Base-by-base conservation (phyloP, 2,797 vertebrate species). In the Pipistrellus kuhlii region DNA sequence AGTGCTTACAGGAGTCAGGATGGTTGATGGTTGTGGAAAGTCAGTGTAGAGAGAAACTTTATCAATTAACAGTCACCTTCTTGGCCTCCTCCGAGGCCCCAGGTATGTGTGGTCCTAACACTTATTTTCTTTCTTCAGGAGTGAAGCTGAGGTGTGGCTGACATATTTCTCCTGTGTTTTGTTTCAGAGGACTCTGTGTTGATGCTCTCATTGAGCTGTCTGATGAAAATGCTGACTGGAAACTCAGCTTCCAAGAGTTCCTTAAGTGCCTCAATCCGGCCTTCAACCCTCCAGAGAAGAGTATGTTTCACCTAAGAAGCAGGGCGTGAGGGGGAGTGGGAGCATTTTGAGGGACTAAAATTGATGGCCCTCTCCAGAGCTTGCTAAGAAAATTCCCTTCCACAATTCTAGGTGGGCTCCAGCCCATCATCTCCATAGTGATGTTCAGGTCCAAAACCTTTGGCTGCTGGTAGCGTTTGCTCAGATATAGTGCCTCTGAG, bases 221-320 rank as follows among this genome's bases (percentile, higher is more conserved):
- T 21, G 99, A 99, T 97, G 99, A 99, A 97, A 99, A 99, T n/a
- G 99, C 99, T 1, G 99, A 99, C 98, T 99, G 99, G 99, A 99
- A 99, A 97, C 98, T 99, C 97, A 99, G 99, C 98, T 99, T 99
- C 97, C 99, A 98, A 90, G 99, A 99, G 97, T 99, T 99, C 97
- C 99, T 99, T 96, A 99, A 99, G 98, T 99, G 99, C 98, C 98
- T 99, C 97, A 99, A 99, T 97, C 99, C 99, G 3, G 98, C 99
- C 62, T 99, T 99, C 98, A 99, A 98, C 96, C 99, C 99, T 89
- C 99, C 99, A 68, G 99, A 99, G 98, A 99, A 99, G 98, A 99
- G 99, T 99, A 98, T 96, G 99, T 91, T 95, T 44, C 38, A 35
- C 20, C 95, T 96, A 57, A 89, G 73, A 85, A 92, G 91, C 17